phyloP scores from a whole-genome alignment of 2,797 vertebrate species.

The Characodon lateralis region DNA sequence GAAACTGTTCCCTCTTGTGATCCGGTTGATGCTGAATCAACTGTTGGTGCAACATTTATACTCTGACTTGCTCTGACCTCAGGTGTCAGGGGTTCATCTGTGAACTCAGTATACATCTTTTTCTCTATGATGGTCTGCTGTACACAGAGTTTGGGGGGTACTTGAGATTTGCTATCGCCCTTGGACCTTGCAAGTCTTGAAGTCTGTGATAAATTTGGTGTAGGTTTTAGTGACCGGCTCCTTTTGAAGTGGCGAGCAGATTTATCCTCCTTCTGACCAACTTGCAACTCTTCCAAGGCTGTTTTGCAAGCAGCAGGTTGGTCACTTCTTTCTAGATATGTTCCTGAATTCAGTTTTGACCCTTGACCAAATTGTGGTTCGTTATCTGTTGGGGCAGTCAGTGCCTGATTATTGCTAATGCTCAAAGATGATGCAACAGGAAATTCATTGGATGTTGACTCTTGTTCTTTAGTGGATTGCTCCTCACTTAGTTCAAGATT shows the following conservation, averaged over 20 bases:
- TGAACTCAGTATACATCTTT: background rate
- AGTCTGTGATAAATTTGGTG: slow-evolving; percentile 38
- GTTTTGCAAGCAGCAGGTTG: background rate
- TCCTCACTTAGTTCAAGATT: slow-evolving; percentile 14
- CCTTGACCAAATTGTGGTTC: slow-evolving; percentile 6
- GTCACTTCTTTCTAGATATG: background rate
- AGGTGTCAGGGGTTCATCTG: background rate
- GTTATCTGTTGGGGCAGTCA: background rate
- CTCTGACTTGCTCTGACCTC: background rate
- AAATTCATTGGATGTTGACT: background rate
- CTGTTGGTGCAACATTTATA: background rate
- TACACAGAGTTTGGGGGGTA: slow-evolving; percentile 39
- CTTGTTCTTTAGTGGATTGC: background rate
- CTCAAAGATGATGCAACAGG: background rate
- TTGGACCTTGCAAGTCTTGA: slow-evolving; percentile 35
- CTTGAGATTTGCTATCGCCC: slow-evolving; percentile 22
- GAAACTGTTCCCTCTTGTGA: slow-evolving; percentile 1
- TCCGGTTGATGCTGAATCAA: background rate
- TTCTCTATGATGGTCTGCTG: background rate
- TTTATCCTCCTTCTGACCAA: slow-evolving; percentile 14
- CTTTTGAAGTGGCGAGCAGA: slow-evolving; percentile 2
- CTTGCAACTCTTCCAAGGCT: background rate
- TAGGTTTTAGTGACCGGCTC: slow-evolving; percentile 38
- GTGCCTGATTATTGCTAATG: background rate
- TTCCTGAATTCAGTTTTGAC: slow-evolving; percentile 1